Conservation (phyloP, 2,888 invertebrate species). For the Hirtodrosophila duncani region DNA sequence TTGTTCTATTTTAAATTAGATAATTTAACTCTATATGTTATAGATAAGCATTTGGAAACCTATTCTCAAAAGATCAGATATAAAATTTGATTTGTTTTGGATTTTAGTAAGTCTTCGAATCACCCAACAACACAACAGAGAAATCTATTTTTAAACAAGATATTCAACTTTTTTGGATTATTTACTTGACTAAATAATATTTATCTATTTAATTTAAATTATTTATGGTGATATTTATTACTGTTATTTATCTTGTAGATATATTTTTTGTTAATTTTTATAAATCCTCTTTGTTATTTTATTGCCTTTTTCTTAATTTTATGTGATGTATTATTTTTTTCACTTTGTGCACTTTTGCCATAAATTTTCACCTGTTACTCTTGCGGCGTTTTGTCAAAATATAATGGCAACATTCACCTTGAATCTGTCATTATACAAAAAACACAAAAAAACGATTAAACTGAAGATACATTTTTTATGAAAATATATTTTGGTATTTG, state of each 20-base stretch:
- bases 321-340: constrained; percentile 6
- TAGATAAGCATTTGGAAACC: too few relatives aligned
- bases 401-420: constrained; percentile 51
- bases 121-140: too few relatives aligned
- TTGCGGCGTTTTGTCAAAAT: constrained; percentile 25
- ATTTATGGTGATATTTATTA: constrained; percentile 4
- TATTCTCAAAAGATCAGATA: too few relatives aligned
- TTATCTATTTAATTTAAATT: constrained; percentile 14
- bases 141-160: too few relatives aligned
- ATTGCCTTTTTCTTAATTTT: background rate
- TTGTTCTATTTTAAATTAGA: too few relatives aligned
- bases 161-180: too few relatives aligned
- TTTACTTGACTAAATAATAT: too few relatives aligned
- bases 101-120: too few relatives aligned
- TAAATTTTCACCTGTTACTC: constrained; percentile 47
- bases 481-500: constrained; percentile 7
- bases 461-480: constrained; percentile 27
- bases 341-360: constrained; percentile 19
- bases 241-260: constrained; percentile 17
- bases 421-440: constrained; percentile 40
- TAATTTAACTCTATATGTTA: too few relatives aligned
- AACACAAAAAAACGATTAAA: constrained; percentile 29
- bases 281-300: constrained; percentile 9
- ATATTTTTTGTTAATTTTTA: constrained; percentile 9
- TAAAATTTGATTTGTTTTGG: too few relatives aligned